phyloP scores from a whole-genome alignment of 2,888 invertebrate genomes.

The Clitarchus hookeri region DNA sequence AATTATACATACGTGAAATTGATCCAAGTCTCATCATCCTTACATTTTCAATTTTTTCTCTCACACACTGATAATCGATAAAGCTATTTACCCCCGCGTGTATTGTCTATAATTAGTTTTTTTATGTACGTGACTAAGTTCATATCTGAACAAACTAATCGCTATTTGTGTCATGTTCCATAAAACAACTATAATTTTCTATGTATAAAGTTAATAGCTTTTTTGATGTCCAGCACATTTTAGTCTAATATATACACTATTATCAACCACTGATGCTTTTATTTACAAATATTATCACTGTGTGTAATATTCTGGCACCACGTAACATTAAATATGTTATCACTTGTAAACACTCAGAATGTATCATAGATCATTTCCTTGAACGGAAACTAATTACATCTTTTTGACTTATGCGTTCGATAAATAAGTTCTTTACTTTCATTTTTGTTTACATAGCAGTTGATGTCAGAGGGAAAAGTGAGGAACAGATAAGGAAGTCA shows the following conservation, averaged over 20 bases:
- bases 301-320: neutral
- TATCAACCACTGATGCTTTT: neutral
- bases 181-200: neutral
- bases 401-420: neutral
- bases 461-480: neutral
- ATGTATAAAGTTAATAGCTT: neutral
- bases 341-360: neutral
- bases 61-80: neutral
- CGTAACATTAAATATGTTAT: neutral
- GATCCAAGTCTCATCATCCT: neutral
- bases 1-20: neutral
- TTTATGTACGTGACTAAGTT: neutral
- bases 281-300: neutral
- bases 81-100: neutral
- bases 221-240: neutral
- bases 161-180: too few species aligned
- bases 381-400: neutral
- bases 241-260: neutral
- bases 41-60: neutral
- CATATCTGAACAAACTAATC: neutral
- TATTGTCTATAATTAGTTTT: neutral
- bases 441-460: neutral
- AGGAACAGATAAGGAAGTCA: neutral
- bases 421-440: neutral
- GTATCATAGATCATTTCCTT: neutral